phyloP scores from a whole-genome alignment of 2,888 invertebrate genomes.

The Temnothorax rugatulus region DNA sequence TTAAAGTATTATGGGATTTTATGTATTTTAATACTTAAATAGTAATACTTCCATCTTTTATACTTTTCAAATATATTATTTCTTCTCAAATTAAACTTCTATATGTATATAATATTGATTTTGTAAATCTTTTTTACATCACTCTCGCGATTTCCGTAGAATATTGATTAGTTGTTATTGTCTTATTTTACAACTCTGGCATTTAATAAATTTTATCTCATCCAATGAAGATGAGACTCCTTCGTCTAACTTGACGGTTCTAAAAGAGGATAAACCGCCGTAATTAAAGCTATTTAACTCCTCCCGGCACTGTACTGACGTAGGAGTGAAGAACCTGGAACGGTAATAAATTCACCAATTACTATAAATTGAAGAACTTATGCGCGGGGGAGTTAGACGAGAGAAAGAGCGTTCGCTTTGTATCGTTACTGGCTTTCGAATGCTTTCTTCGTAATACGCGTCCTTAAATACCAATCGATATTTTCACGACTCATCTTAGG shows the following conservation, averaged over 20 bases:
- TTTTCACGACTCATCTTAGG: neutral
- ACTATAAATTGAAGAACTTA: conserved; percentile 73
- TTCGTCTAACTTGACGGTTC: conserved; percentile 63
- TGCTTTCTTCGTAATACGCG: conserved; percentile 22
- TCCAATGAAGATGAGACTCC: conserved; percentile 37
- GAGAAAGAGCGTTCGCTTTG: conserved; percentile 62
- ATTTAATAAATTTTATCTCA: conserved; percentile 6
- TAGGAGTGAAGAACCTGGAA: conserved; percentile 63
- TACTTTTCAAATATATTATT: neutral
- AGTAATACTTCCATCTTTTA: neutral
- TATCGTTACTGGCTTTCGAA: neutral
- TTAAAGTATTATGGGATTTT: neutral
- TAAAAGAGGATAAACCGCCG: conserved; percentile 49
- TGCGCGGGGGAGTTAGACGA: conserved; percentile 21
- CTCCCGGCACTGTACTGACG: conserved; percentile 63
- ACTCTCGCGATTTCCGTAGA: neutral
- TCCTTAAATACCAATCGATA: conserved; percentile 16
- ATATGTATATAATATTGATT: neutral
- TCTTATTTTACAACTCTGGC: neutral
- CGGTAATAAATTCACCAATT: conserved; percentile 75
- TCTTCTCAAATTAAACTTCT: neutral
- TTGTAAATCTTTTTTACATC: neutral
- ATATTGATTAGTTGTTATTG: neutral
- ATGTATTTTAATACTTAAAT: neutral
- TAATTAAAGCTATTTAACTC: conserved; percentile 68